Evolutionary conservation across 23 tunicate genomes (phyloP).

Genomic region (Halocynthia roretzi): DNA sequence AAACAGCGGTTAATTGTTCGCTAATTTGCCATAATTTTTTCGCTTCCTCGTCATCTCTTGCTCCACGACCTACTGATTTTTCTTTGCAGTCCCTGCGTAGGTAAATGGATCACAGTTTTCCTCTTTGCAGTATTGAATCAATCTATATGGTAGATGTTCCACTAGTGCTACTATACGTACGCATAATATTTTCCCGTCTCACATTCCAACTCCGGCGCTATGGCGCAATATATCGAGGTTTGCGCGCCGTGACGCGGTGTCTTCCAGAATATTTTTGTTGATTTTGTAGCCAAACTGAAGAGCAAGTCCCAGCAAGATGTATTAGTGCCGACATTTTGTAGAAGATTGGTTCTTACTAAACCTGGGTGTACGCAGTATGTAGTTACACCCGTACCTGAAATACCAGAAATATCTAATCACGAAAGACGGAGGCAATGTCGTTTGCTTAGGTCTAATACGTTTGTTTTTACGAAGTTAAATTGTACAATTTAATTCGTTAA

Average conservation of each 20-base stretch:
- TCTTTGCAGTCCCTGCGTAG: slow-evolving; percentile 20
- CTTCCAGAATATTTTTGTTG: slow-evolving; percentile 10
- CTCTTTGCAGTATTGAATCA: too few relatives aligned
- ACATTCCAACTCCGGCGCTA: slow-evolving; percentile 23
- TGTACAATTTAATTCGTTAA: too few relatives aligned
- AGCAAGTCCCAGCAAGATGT: slow-evolving; percentile 4
- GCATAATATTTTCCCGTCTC: slow-evolving; percentile 17
- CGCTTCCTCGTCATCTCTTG: slow-evolving; percentile 24
- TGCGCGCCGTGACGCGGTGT: slow-evolving; percentile 25
- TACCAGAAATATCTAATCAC: too few relatives aligned
- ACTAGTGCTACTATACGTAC: neutral
- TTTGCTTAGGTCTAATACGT: too few relatives aligned
- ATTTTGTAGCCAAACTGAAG: slow-evolving; percentile 9
- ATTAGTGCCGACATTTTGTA: neutral
- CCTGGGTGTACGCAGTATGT: slow-evolving; percentile 34
- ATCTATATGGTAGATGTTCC: too few relatives aligned
- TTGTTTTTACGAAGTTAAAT: too few relatives aligned
- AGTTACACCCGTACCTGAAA: slow-evolving; percentile 19
- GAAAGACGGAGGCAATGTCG: too few relatives aligned
- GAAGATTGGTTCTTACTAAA: slow-evolving; percentile 4
- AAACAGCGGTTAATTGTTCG: neutral
- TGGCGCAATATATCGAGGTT: slow-evolving; percentile 21
- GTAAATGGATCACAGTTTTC: too few relatives aligned
- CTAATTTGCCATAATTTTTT: slow-evolving; percentile 18
- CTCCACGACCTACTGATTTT: slow-evolving; percentile 9